phyloP scores from a whole-genome alignment of 1,140 invertebrate species.

The Adoxophyes honmai region DNA sequence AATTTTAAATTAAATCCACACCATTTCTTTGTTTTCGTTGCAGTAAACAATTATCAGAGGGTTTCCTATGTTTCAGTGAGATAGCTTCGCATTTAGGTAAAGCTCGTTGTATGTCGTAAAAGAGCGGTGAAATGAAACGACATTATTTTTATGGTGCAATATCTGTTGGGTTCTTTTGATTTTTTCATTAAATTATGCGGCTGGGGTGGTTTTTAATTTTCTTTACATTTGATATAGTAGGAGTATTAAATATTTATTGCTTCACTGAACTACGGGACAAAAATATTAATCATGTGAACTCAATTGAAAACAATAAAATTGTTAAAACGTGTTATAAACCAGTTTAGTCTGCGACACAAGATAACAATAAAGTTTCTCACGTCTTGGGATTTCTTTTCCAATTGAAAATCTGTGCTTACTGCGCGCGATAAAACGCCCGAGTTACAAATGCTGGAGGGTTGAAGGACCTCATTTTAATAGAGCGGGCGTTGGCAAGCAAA shows the following conservation, averaged over 20 bases:
- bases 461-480: slow-evolving; percentile 14
- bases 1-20: no score
- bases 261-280: no score
- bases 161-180: slow-evolving; percentile 1
- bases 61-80: no score
- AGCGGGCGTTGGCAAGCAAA: slow-evolving; percentile 13
- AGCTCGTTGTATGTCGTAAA: slow-evolving; percentile 6
- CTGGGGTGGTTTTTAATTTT: not conserved
- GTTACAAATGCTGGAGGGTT: slow-evolving; percentile 14
- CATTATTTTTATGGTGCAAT: slow-evolving; percentile 6
- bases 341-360: not conserved
- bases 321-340: no score
- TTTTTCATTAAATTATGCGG: not conserved
- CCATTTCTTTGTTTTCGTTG: no score
- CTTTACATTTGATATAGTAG: no score
- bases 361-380: slow-evolving; percentile 4
- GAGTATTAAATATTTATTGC: no score
- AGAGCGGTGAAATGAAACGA: slow-evolving; percentile 2
- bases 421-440: slow-evolving; percentile 8
- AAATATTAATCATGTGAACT: no score
- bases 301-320: no score
- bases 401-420: slow-evolving; percentile 12
- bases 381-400: slow-evolving; percentile 10
- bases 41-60: no score
- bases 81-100: not conserved